These are phyloP conservation scores for Synodontis membranacea DNA, from an alignment of 2,113 vertebrate genomes.

Conservation along the genomic window DNA sequence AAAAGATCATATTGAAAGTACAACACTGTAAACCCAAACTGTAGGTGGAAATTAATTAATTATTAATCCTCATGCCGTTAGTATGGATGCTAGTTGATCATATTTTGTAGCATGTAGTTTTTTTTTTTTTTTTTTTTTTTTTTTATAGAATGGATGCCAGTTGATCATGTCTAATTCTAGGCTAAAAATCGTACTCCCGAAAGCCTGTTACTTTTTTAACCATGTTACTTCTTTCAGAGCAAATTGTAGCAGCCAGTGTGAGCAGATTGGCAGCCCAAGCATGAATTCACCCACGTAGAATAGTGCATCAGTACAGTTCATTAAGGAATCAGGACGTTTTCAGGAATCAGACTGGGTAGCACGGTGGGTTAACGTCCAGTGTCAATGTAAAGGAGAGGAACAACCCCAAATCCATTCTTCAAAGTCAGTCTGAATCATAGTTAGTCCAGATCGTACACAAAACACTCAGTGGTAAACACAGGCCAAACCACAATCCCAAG, in stretches of 20 bases:
- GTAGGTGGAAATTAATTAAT: too few relatives aligned
- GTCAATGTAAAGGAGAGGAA: too few relatives aligned
- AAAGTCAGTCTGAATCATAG: background rate
- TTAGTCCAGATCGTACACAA: background rate
- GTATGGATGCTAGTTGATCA: background rate
- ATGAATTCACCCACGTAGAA: background rate
- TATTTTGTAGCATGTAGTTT: background rate
- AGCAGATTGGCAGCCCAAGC: background rate
- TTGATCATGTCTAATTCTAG: background rate
- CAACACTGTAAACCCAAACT: too few relatives aligned
- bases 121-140: too few relatives aligned
- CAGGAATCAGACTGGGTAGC: background rate
- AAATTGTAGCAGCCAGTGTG: constrained; percentile 4
- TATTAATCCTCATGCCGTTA: background rate
- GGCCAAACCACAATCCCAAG: background rate
- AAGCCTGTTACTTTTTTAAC: background rate
- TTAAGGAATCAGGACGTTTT: background rate
- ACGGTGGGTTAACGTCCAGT: background rate
- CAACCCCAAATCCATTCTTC: background rate
- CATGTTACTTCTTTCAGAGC: background rate
- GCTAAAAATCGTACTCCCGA: background rate
- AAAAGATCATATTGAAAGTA: background rate
- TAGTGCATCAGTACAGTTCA: background rate
- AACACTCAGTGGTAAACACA: background rate
- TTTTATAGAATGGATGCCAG: background rate